Base-by-base conservation (phyloP, 2,797 vertebrate species). In the Zonotrichia albicollis region DNA sequence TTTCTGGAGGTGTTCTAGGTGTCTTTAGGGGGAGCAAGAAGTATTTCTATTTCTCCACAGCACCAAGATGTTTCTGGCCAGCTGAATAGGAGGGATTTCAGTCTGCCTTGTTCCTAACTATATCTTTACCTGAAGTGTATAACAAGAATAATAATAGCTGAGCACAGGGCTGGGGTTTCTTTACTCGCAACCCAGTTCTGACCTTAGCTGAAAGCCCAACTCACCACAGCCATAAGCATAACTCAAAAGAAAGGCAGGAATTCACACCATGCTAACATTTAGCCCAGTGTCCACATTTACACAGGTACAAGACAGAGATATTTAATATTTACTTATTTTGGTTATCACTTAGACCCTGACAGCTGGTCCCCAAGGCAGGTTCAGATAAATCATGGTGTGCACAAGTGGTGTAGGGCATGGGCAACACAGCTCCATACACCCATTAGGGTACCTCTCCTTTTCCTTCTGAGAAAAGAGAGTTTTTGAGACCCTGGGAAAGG, bases 331-430 rank as follows among this genome's bases (percentile, higher is more conserved):
- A 54, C 5, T 78, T 55, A 11, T 57, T 57, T 45, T 40, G 25
- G 2, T 54, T 81, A 6, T 30, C 36, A 40, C 50, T 45, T 43
- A 51, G 30, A 43, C 7, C 7, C 70, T 81, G 54, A 38, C n/a
- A 65, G 2, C 32, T 45, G 32, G 27, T 81, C 20, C 42, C 34
- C 16, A 25, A 16, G 43, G 64, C 38, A 50, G 46, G 30, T 20
- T 34, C 64, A 58, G 64, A 22, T 30, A 12, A 9, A 27, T 12
- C 6, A 1, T 5, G 17, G 25, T 48, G 53, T 7, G 42, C 17
- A 32, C 11, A 50, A 36, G 30, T 0, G 0, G 5, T 61, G 36
- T 11, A 40, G 62, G 26, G 43, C 73, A 38, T 1, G 36, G 38
- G 17, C 20, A 80, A 12, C 14, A 26, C 1, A 1, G 23, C 40